Evolutionary conservation across 2,113 vertebrate species (phyloP).

Genomic region (Gymnogyps californianus): DNA sequence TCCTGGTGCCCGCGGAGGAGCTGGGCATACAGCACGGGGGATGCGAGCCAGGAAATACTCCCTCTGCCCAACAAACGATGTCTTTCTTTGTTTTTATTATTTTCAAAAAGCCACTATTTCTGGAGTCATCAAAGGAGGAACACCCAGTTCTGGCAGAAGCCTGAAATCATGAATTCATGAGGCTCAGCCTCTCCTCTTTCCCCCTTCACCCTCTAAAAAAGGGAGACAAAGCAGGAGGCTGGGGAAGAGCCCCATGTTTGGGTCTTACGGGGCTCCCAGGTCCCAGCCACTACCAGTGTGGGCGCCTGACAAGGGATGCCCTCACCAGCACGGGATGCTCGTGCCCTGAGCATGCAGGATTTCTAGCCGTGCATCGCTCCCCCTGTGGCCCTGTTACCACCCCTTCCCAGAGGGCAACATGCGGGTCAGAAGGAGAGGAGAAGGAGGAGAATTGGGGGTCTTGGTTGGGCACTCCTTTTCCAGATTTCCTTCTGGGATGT

Average conservation of each 20-base stretch:
- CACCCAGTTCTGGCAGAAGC: neutral
- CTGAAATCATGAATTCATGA: neutral
- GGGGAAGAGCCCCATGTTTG: neutral
- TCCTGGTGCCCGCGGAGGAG: neutral
- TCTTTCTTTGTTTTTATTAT: neutral
- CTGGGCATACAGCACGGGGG: fast-evolving
- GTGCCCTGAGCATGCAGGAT: fast-evolving
- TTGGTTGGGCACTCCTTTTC: neutral
- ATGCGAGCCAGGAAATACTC: neutral
- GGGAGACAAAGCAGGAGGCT: neutral
- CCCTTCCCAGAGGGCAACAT: neutral
- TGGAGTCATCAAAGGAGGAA: neutral
- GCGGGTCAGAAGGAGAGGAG: neutral
- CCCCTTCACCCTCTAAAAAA: neutral
- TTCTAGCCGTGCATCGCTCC: neutral
- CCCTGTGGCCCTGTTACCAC: neutral
- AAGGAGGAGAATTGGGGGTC: neutral
- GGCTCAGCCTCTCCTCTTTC: neutral
- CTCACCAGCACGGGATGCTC: neutral
- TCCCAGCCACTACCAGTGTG: neutral
- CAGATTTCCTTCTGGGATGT: neutral
- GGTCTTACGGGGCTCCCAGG: neutral
- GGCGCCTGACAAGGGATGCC: neutral
- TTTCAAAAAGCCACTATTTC: neutral
- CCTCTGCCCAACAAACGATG: neutral